Conservation (phyloP, 2,113 vertebrate genomes). For the Leucopsar rothschildi region DNA sequence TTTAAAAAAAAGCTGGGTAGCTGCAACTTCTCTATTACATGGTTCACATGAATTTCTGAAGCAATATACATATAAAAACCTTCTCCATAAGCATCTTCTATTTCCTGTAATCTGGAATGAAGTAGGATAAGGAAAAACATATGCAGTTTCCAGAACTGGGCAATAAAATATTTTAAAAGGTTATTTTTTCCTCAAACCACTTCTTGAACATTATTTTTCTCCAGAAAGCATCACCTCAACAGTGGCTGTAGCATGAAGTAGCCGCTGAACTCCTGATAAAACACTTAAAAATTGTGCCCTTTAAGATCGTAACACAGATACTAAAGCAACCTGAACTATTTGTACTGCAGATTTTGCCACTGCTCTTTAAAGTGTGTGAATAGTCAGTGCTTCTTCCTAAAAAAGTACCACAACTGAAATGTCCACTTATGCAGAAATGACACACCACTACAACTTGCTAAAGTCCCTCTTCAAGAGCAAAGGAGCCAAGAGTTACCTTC, state of each 20-base stretch:
- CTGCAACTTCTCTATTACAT: neutral
- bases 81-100: neutral
- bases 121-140: neutral
- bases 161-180: neutral
- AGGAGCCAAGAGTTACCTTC: neutral
- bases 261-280: neutral
- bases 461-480: neutral
- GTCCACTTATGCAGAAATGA: neutral
- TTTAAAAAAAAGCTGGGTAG: neutral
- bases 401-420: neutral
- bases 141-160: neutral
- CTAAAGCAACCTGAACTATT: neutral
- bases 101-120: neutral
- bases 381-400: neutral
- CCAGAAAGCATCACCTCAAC: neutral
- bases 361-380: neutral
- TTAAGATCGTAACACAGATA: neutral
- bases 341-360: neutral
- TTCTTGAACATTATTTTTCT: neutral
- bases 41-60: neutral
- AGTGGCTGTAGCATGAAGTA: neutral
- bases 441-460: neutral
- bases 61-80: neutral
- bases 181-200: neutral
- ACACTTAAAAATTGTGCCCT: neutral